Conservation (phyloP, 2,797 vertebrate genomes). For the Anableps anableps region DNA sequence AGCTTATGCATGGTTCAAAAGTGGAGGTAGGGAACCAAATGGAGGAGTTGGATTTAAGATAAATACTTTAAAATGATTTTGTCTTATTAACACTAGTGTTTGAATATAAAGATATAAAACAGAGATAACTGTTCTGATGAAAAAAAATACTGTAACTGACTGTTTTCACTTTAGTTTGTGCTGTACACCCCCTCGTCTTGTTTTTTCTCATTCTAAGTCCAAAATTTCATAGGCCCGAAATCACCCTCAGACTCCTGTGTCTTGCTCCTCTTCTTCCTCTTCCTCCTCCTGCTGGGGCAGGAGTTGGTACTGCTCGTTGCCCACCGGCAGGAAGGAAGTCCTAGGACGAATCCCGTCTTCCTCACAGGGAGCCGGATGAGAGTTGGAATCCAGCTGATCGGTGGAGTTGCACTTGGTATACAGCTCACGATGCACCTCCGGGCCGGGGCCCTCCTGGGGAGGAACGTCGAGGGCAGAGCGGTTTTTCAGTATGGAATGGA, state of each 20-base stretch:
- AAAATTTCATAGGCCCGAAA: constrained; percentile 8
- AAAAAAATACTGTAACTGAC: not conserved
- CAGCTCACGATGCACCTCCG: constrained; percentile 66
- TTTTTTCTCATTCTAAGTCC: not conserved
- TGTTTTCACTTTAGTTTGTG: not conserved
- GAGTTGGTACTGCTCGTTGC: constrained; percentile 77
- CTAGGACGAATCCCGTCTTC: constrained; percentile 51
- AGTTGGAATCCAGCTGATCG: constrained; percentile 66
- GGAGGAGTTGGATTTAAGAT: constrained; percentile 24
- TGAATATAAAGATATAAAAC: constrained; percentile 19
- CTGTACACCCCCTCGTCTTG: constrained; percentile 1
- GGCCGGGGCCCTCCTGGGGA: constrained; percentile 29
- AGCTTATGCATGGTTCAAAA: constrained; percentile 20
- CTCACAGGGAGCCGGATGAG: constrained; percentile 28
- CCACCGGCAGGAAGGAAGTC: constrained; percentile 64
- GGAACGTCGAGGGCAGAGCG: not conserved
- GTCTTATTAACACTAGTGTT: constrained; percentile 16
- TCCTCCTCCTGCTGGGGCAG: constrained; percentile 78
- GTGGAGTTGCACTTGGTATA: constrained; percentile 79
- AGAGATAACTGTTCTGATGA: constrained; percentile 7
- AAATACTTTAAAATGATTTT: constrained; percentile 38
- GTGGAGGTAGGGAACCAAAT: not conserved
- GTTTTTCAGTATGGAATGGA: constrained; percentile 61
- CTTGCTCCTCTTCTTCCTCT: constrained; percentile 76
- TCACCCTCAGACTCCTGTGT: constrained; percentile 66